phyloP scores from a whole-genome alignment of 2,888 invertebrate genomes.

The Drosophila crucigera region DNA sequence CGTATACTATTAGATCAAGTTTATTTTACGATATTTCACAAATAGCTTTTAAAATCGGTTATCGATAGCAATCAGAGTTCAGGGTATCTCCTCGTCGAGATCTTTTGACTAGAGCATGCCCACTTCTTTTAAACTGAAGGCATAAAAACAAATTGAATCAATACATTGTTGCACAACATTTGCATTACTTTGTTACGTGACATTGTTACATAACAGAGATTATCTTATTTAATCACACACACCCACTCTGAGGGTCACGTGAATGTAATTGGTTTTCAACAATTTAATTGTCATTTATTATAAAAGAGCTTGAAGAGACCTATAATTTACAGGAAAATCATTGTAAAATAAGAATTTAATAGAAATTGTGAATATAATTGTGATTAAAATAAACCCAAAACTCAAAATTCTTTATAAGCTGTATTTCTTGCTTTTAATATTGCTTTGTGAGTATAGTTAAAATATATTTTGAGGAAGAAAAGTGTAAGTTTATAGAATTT shows the following conservation, averaged over 20 bases:
- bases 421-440: background rate
- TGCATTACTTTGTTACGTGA: slow-evolving; percentile 12
- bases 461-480: background rate
- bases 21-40: background rate
- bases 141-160: slow-evolving; percentile 21
- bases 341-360: background rate
- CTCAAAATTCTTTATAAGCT: background rate
- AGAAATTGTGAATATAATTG: too few species aligned
- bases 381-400: background rate
- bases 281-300: slow-evolving; percentile 24
- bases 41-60: background rate
- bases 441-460: background rate
- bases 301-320: slow-evolving; percentile 7
- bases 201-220: slow-evolving; percentile 16
- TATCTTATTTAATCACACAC: slow-evolving; percentile 22
- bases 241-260: background rate
- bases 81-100: background rate
- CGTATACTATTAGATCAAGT: background rate
- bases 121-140: slow-evolving; percentile 6
- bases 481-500: background rate
- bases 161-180: slow-evolving; percentile 1
- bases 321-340: slow-evolving; percentile 3
- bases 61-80: background rate
- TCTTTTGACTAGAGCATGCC: background rate
- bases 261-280: slow-evolving; percentile 22